Percentiles rank a stretch among this genome's conserved stretches.
Evolutionary conservation across 2,888 invertebrate genomes (phyloP).

Genomic region (Agrilus cyanescens): DNA sequence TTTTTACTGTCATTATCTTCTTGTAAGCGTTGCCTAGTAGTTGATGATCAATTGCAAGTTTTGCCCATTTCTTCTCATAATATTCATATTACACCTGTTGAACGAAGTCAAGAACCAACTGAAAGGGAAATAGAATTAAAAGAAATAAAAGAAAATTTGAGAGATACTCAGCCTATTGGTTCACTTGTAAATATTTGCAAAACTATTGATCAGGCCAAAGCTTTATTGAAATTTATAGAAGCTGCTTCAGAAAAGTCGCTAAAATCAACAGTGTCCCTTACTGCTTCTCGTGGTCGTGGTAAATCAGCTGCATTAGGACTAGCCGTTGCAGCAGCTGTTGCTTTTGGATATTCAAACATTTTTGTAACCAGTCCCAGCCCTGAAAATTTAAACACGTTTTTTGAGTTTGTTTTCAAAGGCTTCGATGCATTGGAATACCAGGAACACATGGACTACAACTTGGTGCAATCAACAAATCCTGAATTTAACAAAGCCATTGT

Average conservation of each 20-base stretch:
- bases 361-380: slow-evolving; percentile 98
- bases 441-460: slow-evolving; percentile 91
- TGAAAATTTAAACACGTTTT: slow-evolving; percentile 93
- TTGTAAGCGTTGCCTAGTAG: slow-evolving; percentile 79
- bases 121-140: slow-evolving; percentile 50
- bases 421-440: slow-evolving; percentile 89
- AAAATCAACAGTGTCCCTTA: slow-evolving; percentile 85
- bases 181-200: slow-evolving; percentile 77
- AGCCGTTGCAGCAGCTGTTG: slow-evolving; percentile 75
- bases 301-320: slow-evolving; percentile 96
- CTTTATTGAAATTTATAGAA: slow-evolving; percentile 85
- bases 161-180: slow-evolving; percentile 87
- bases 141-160: slow-evolving; percentile 67
- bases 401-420: slow-evolving; percentile 93
- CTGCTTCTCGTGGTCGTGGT: slow-evolving; percentile 93
- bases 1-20: slow-evolving; percentile 83
- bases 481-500: slow-evolving; percentile 95
- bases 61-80: slow-evolving; percentile 87
- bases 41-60: slow-evolving; percentile 87
- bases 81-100: slow-evolving; percentile 64
- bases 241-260: slow-evolving; percentile 84
- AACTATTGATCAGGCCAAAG: slow-evolving; percentile 89
- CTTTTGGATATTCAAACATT: slow-evolving; percentile 76
- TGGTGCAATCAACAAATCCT: slow-evolving; percentile 88
- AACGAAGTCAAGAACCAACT: slow-evolving; percentile 38